These are phyloP conservation scores for Drosophila subobscura DNA, from an alignment of 1,140 invertebrate species.

Conservation along the genomic window DNA sequence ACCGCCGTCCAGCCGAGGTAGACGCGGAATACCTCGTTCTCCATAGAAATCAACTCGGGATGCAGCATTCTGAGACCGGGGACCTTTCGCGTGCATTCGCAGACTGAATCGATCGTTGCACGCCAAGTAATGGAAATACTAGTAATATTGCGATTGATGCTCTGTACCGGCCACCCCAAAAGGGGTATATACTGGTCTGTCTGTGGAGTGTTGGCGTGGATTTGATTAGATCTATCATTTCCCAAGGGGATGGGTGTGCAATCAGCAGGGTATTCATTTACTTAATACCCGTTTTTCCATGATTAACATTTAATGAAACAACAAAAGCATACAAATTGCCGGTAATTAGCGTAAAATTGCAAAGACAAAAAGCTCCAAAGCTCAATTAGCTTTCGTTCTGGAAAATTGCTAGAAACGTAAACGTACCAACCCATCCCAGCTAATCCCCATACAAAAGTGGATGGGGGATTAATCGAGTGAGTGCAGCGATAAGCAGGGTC, in stretches of 20 bases:
- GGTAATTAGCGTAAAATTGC: conserved; percentile 60
- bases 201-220: too few species aligned
- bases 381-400: conserved; percentile 24
- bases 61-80: conserved; percentile 37
- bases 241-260: too few species aligned
- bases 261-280: too few species aligned
- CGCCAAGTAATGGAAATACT: not conserved
- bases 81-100: conserved; percentile 13
- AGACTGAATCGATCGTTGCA: conserved; percentile 32
- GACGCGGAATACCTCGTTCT: conserved; percentile 84
- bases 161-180: too few species aligned
- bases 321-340: conserved; percentile 62
- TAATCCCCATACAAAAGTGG: too few species aligned
- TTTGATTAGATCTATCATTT: too few species aligned
- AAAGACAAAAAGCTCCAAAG: conserved; percentile 45
- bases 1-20: conserved; percentile 86
- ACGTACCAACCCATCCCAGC: too few species aligned
- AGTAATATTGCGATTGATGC: not conserved
- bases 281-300: conserved; percentile 10
- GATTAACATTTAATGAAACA: conserved; percentile 59
- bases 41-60: conserved; percentile 53
- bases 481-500: conserved; percentile 20
- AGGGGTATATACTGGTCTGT: not conserved
- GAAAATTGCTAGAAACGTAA: not conserved
- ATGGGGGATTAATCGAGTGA: conserved; percentile 10